These are phyloP conservation scores for mouse (Mus musculus) DNA, from an alignment of 2,113 vertebrate species.

Conservation along the genomic window GRCm39 chr3:35320501-35321000, in stretches of 20 bases:
- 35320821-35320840: constrained; percentile 7
- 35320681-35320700: constrained; percentile 48
- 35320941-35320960: not conserved
- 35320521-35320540: constrained; percentile 76
- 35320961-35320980: not conserved
- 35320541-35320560: constrained; percentile 79
- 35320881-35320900: constrained; percentile 26
- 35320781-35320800: constrained; percentile 37
- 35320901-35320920: not conserved
- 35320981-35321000: not conserved
- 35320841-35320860: constrained; percentile 12
- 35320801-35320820: constrained; percentile 42
- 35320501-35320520: constrained; percentile 68
- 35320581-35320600: constrained; percentile 80
- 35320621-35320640: constrained; percentile 72
- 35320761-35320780: constrained; percentile 37
- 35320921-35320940: not conserved
- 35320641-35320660: constrained; percentile 68
- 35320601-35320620: constrained; percentile 77
- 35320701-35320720: constrained; percentile 56
- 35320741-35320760: constrained; percentile 31
- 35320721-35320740: not conserved
- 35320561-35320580: constrained; percentile 73
- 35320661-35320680: constrained; percentile 61
- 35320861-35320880: constrained; percentile 35